phyloP scores from a whole-genome alignment of 2,113 vertebrate genomes.

The Sprattus sprattus region DNA sequence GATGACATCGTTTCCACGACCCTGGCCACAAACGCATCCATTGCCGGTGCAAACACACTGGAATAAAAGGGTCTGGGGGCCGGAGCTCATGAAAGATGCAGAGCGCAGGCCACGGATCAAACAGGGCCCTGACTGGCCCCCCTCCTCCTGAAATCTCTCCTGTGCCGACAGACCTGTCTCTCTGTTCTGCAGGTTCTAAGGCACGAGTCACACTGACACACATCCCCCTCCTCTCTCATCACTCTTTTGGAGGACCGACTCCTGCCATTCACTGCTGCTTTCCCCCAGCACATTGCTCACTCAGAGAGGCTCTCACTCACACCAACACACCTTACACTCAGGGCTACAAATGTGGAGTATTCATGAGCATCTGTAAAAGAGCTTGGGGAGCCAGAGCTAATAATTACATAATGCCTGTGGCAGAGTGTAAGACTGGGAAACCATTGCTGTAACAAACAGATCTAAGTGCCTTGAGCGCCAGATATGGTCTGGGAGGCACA shows the following conservation, averaged over 20 bases:
- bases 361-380: not conserved
- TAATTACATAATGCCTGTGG: not conserved
- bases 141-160: no score
- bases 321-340: not conserved
- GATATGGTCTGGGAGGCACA: no score
- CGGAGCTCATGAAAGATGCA: slow-evolving; percentile 38
- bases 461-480: not conserved
- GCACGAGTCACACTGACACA: not conserved
- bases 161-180: no score
- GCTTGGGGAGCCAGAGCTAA: not conserved
- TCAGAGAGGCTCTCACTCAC: not conserved
- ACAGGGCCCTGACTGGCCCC: not conserved
- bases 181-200: not conserved
- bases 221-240: no score
- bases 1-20: slow-evolving; percentile 44
- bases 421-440: not conserved
- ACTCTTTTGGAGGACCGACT: no score
- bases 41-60: slow-evolving; percentile 16
- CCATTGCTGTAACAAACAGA: not conserved
- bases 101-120: not conserved
- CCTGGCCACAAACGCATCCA: slow-evolving; percentile 39
- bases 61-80: slow-evolving; percentile 22
- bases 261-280: no score
- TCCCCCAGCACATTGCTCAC: not conserved
- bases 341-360: not conserved